Evolutionary conservation across 2,888 invertebrate species (phyloP), one percentile per base, ranked within the genome.

Genomic region (Rhagonycha fulva): DNA sequence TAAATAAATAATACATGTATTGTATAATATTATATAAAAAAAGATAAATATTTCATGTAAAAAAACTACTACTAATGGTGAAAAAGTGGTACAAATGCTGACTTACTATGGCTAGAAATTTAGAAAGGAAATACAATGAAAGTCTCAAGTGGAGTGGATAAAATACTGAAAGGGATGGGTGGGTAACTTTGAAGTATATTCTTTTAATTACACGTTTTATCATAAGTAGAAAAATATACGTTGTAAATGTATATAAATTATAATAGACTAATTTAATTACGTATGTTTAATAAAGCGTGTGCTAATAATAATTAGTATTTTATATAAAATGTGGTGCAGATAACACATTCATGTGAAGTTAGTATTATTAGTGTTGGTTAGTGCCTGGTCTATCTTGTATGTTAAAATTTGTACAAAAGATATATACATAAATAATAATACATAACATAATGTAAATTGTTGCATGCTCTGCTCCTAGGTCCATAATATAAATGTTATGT

Each of bases 341-440:
- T 70, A 63, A 69, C 32, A 19, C 47, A 72, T 28, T 62, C 75
- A 62, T 70, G 72, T 71, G 78, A 74, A 71, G 70, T 80, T 80
- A 80, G 71, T 78, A 72, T 68, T 79, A 74, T 75, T 72, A 71
- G 62, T 76, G 74, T 80, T 76, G 71, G 74, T 80, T 77, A 80
- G 77, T 73, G 62, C 78, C 80, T 76, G 80, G 71, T 80, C 80
- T 76, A 80, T 80, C 80, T 75, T 80, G 80, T 77, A 77, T 76
- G 78, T 77, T 78, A 76, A 72, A 47, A 66, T 62, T 75, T 63
- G 62, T 74, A 68, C 28, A 68, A 68, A 9, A 68, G n/a, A 32
- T 30, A 66, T 66, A 66, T 66, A 66, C 63, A 66, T n/a, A 66
- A 24, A 66, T 66, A 66, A 66, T 23, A 24, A 23, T 63, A 63